A percentile compares a stretch with the other conserved stretches of the same genome.
Conservation (phyloP, 2,113 vertebrate genomes). For the Eidolon helvum region DNA sequence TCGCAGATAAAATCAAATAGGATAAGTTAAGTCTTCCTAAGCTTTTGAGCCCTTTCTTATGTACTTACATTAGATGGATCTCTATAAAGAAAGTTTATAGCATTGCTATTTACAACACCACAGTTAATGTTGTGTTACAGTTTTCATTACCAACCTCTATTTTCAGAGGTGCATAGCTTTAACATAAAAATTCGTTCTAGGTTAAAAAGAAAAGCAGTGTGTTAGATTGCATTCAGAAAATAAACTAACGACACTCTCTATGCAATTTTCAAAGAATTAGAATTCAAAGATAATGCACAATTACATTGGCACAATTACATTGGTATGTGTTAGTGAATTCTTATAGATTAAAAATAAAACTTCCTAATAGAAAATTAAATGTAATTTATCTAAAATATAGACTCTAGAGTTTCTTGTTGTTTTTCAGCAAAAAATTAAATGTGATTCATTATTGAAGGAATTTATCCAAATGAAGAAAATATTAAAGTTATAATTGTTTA, state of each 20-base stretch:
- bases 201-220: conserved; percentile 47
- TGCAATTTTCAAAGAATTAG: background rate
- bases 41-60: conserved; percentile 46
- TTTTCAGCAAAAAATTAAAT: conserved; percentile 20
- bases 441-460: background rate
- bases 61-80: conserved; percentile 43
- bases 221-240: conserved; percentile 8
- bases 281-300: background rate
- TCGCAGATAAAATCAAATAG: conserved; percentile 59
- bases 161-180: conserved; percentile 60
- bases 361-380: background rate
- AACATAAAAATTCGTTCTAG: conserved; percentile 50
- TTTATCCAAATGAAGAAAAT: background rate
- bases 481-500: background rate
- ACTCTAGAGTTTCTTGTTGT: background rate
- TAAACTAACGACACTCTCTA: background rate
- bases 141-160: conserved; percentile 68
- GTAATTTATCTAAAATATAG: conserved; percentile 1
- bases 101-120: conserved; percentile 46
- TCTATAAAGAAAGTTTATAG: conserved; percentile 63
- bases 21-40: conserved; percentile 51
- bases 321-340: background rate
- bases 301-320: background rate
- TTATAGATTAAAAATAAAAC: conserved; percentile 22
- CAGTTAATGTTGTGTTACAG: conserved; percentile 66